Base-by-base conservation (phyloP, 1,140 invertebrate species). In the Drosophila tristis region DNA sequence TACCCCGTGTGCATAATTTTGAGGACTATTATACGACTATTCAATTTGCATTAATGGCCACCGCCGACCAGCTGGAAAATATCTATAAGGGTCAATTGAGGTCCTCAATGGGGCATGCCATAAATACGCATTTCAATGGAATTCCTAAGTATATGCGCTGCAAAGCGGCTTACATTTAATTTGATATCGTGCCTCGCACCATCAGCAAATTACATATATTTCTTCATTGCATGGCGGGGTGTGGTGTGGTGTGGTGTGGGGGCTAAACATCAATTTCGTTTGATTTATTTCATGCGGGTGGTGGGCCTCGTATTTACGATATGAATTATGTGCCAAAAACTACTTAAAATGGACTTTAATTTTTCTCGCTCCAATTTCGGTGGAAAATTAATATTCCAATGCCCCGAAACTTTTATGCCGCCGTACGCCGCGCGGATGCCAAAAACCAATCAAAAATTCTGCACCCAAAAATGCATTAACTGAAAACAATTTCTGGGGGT, bases 121-220 rank as follows among this genome's bases (percentile, higher is more conserved):
- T 65, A 73, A 76, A 84, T 74, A 73, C 73, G 85, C 70, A 73
- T 68, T 80, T 74, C 49, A 74, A 54, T 65, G 49, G 51, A 50
- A 54, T 50, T 63, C 39, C 20, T 48, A 56, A 66, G 81, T 39
- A 59, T 64, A 74, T 29, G 64, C 64, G 35, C 66, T 55, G 74
- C 74, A 86, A 84, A 84, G 62, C 67, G 71, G 64, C 81, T 85
- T 85, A 85, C 48, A 65, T 68, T 62, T 77, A 80, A 68, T 84
- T 73, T 76, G 51, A 67, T 72, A 67, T 76, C 35, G 45, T 15
- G 5, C 11, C 35, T 11, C 23, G 9, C 35, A 4, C 35, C 35
- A 20, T 1, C 20, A 20, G 11, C 35, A 73, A 73, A 55, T 63
- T 73, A 63, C 47, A 31, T 35, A 48, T 0, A 20, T 20, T 2